phyloP scores from a whole-genome alignment of 2,797 vertebrate species.

The Huso huso region DNA sequence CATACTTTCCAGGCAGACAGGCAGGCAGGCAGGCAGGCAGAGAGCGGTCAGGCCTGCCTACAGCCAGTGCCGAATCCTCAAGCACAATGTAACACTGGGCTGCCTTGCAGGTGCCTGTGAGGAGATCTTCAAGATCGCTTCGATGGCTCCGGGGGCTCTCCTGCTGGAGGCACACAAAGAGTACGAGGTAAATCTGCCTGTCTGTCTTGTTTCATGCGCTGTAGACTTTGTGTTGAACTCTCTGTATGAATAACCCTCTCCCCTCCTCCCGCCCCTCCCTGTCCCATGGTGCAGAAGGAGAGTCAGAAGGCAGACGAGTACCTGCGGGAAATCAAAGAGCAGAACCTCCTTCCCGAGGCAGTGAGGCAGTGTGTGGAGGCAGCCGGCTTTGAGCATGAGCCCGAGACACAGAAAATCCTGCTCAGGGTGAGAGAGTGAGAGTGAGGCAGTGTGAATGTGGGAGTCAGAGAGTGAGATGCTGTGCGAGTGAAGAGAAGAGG shows the following conservation, averaged over 20 bases:
- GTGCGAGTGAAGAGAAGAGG: too few relatives aligned
- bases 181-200: slow-evolving; percentile 67
- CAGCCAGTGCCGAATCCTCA: too few relatives aligned
- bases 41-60: too few relatives aligned
- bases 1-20: too few relatives aligned
- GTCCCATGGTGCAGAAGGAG: slow-evolving; percentile 63
- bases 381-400: slow-evolving; percentile 75
- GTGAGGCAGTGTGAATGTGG: slow-evolving; percentile 11
- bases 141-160: slow-evolving; percentile 90
- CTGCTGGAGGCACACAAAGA: slow-evolving; percentile 89
- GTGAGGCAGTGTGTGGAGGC: slow-evolving; percentile 89
- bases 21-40: too few relatives aligned
- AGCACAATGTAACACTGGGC: neutral
- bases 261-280: neutral
- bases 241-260: slow-evolving; percentile 12
- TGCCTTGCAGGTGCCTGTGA: slow-evolving; percentile 64
- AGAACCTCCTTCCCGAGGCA: slow-evolving; percentile 76
- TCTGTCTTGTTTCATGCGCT: neutral
- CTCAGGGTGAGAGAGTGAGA: slow-evolving; percentile 63
- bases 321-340: slow-evolving; percentile 89
- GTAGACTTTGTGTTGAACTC: neutral
- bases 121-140: slow-evolving; percentile 94
- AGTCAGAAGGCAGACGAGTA: slow-evolving; percentile 96
- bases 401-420: slow-evolving; percentile 82
- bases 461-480: rapidly evolving